phyloP scores from a whole-genome alignment of 2,888 invertebrate genomes.

The Campoletis raptor region DNA sequence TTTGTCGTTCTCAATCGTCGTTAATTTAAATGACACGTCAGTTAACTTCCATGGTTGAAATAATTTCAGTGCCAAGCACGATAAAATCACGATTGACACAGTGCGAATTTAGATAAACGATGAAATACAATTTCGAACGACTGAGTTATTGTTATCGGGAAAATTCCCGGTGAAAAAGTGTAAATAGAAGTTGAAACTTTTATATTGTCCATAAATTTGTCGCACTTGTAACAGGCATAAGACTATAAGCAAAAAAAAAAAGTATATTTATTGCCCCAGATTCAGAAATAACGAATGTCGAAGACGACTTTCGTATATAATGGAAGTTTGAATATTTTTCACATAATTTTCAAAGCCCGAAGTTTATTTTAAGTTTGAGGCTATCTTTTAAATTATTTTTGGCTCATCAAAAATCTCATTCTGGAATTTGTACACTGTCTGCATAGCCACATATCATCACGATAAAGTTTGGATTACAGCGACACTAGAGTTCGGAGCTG shows the following conservation, averaged over 20 bases:
- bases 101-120: neutral
- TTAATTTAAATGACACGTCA: neutral
- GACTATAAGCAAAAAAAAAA: neutral
- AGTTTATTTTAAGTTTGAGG: neutral
- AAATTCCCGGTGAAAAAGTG: neutral
- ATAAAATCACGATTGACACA: neutral
- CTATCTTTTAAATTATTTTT: neutral
- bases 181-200: neutral
- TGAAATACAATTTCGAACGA: neutral
- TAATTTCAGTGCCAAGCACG: neutral
- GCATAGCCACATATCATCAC: neutral
- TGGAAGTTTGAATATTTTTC: neutral
- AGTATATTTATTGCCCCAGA: neutral
- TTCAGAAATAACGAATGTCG: neutral
- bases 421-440: constrained; percentile 16
- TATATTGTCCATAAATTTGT: neutral
- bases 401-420: constrained; percentile 2
- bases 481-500: constrained; percentile 15
- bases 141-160: neutral
- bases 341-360: neutral
- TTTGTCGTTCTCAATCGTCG: neutral
- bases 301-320: neutral
- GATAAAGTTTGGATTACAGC: constrained; percentile 6
- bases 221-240: neutral
- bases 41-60: neutral